These are phyloP conservation scores for Patella pellucida DNA, from an alignment of 2,888 invertebrate genomes.

Conservation along the genomic window DNA sequence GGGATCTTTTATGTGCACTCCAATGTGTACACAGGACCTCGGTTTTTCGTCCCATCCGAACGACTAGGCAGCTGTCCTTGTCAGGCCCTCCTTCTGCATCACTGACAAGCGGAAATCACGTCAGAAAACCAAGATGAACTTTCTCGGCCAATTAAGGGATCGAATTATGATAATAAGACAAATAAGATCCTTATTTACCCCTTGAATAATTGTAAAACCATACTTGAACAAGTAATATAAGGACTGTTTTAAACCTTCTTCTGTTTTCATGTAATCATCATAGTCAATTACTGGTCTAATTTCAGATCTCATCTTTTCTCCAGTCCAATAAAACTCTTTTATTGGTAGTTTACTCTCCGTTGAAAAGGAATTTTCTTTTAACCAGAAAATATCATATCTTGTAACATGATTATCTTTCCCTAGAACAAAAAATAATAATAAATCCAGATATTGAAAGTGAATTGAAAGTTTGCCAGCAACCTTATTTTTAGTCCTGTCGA, in stretches of 20 bases:
- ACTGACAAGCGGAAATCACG: too few relatives aligned
- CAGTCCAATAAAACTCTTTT: conserved; percentile 40
- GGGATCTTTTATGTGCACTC: too few relatives aligned
- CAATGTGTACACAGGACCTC: too few relatives aligned
- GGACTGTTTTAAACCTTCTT: conserved; percentile 41
- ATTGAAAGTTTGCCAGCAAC: too few relatives aligned
- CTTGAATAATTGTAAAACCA: conserved; percentile 47
- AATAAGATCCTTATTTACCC: conserved; percentile 31
- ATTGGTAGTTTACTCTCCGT: neutral
- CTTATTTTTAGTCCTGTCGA: too few relatives aligned
- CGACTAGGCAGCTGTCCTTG: too few relatives aligned
- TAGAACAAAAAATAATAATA: conserved; percentile 19
- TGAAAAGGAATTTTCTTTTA: conserved; percentile 37
- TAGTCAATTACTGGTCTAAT: conserved; percentile 36
- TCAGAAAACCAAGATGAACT: too few relatives aligned
- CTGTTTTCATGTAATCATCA: conserved; percentile 38
- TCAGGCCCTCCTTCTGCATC: too few relatives aligned
- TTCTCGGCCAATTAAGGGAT: too few relatives aligned
- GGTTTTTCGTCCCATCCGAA: too few relatives aligned
- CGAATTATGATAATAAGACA: neutral
- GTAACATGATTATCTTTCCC: conserved; percentile 58
- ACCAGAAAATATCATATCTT: conserved; percentile 44
- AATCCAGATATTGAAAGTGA: neutral
- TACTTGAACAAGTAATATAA: conserved; percentile 44
- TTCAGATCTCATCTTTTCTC: conserved; percentile 20